phyloP scores from a whole-genome alignment of 2,888 invertebrate genomes.

The Cephus sareptanus region DNA sequence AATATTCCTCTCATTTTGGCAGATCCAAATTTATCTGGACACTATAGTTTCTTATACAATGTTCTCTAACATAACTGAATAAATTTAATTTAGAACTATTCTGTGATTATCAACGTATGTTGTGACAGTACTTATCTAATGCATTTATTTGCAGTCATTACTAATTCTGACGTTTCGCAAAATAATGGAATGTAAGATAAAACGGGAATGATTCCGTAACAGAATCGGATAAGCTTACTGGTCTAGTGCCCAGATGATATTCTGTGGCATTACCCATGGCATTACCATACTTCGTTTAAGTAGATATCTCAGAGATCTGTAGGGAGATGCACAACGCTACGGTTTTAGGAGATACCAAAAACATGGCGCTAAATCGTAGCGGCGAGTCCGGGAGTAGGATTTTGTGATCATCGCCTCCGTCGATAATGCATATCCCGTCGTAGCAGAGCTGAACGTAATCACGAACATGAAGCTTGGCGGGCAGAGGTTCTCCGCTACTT shows the following conservation, averaged over 20 bases:
- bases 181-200: neutral
- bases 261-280: neutral
- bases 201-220: neutral
- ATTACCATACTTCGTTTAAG: too few relatives aligned
- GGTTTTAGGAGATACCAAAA: too few relatives aligned
- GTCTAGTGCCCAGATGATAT: neutral
- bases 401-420: too few relatives aligned
- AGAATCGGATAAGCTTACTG: neutral
- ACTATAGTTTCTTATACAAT: neutral
- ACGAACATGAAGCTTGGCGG: too few relatives aligned
- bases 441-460: too few relatives aligned
- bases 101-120: neutral
- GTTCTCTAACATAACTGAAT: neutral
- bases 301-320: too few relatives aligned
- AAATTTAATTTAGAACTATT: neutral
- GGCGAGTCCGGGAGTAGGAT: too few relatives aligned
- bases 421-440: too few relatives aligned
- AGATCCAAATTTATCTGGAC: slow-evolving; percentile 58
- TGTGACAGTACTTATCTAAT: neutral
- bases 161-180: neutral
- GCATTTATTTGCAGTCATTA: neutral
- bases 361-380: too few relatives aligned
- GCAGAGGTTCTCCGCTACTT: too few relatives aligned
- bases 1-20: slow-evolving; percentile 76
- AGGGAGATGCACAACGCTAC: too few relatives aligned